phyloP scores from a whole-genome alignment of 2,113 vertebrate species.

The Catagonus wagneri region DNA sequence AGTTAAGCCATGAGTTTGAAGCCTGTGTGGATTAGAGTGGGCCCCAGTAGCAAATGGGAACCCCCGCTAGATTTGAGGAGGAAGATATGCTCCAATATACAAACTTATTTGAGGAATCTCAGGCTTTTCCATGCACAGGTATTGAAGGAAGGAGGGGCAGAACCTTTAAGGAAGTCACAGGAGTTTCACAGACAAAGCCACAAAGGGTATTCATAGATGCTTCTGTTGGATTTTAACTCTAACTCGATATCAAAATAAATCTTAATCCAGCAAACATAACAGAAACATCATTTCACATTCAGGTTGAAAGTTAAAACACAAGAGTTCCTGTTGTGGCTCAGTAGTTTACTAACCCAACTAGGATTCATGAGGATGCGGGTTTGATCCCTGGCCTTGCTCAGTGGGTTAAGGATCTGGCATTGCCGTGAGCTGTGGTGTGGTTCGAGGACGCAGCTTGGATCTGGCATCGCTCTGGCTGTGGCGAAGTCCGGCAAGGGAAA shows the following conservation, averaged over 20 bases:
- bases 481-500: no score
- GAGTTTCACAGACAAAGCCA: conserved; percentile 23
- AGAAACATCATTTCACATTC: conserved; percentile 25
- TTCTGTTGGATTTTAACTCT: conserved; percentile 62
- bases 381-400: no score
- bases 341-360: no score
- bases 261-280: conserved; percentile 26
- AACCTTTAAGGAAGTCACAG: not conserved
- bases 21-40: not conserved
- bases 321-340: not conserved
- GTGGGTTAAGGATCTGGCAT: no score
- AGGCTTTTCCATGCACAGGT: not conserved
- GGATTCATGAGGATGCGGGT: no score
- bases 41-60: not conserved
- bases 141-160: not conserved
- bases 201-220: not conserved
- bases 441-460: no score
- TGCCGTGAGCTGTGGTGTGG: no score
- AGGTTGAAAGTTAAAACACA: conserved; percentile 49
- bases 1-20: not conserved
- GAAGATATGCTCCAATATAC: not conserved
- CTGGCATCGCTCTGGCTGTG: no score
- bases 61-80: not conserved
- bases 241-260: conserved; percentile 28
- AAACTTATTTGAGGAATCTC: not conserved